phyloP scores from a whole-genome alignment of 2,888 invertebrate genomes.

The Epiblema foenella region DNA sequence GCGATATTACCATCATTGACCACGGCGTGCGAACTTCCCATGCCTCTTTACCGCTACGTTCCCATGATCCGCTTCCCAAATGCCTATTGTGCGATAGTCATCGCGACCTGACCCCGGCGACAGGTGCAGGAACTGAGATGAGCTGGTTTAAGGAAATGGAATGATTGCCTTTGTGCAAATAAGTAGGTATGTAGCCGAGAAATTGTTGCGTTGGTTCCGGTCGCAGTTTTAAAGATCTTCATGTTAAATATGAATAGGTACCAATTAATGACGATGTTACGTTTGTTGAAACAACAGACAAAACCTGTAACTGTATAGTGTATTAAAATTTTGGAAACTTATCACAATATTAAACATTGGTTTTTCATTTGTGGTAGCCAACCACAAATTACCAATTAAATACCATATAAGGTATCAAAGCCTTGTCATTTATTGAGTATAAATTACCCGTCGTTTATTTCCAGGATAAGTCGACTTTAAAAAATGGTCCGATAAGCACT shows the following conservation, averaged over 20 bases:
- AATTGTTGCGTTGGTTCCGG: not conserved
- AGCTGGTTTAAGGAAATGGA: conserved; percentile 7
- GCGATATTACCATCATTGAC: conserved; percentile 37
- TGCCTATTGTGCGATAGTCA: conserved; percentile 67
- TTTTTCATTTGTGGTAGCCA: too few relatives aligned
- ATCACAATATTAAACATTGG: too few relatives aligned
- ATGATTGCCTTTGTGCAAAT: not conserved
- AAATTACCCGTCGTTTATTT: not conserved
- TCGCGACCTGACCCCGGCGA: conserved; percentile 69
- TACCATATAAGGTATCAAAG: too few relatives aligned
- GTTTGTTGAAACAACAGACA: too few relatives aligned
- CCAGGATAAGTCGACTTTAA: not conserved
- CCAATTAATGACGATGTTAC: too few relatives aligned
- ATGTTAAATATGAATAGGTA: not conserved
- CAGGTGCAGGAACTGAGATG: conserved; percentile 55
- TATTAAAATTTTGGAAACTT: too few relatives aligned
- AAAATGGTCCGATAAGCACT: not conserved
- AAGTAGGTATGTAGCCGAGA: not conserved
- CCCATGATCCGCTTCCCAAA: conserved; percentile 78
- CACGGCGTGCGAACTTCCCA: conserved; percentile 46
- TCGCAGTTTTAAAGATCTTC: not conserved
- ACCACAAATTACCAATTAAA: too few relatives aligned
- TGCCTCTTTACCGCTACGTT: conserved; percentile 63
- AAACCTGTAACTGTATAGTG: too few relatives aligned
- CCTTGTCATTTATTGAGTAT: too few relatives aligned